Conservation (phyloP, 1,140 invertebrate species). For the Megathymus violae region DNA sequence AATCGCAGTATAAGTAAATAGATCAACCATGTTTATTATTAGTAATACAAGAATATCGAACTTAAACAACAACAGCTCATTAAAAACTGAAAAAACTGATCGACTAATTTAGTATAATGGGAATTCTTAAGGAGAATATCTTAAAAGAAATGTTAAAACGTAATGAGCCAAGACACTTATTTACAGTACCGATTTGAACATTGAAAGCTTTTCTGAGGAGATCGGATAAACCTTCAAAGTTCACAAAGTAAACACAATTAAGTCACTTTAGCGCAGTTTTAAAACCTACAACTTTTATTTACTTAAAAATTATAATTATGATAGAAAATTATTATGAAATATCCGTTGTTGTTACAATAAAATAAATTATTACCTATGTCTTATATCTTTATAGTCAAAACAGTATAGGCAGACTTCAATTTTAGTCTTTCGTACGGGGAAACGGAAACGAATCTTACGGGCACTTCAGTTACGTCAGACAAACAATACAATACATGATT, state of each 20-base stretch:
- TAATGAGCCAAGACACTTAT: constrained; percentile 29
- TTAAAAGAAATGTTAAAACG: constrained; percentile 5
- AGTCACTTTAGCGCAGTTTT: constrained; percentile 17
- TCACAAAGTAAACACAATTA: constrained; percentile 21
- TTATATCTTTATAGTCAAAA: too few relatives aligned
- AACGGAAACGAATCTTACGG: too few relatives aligned
- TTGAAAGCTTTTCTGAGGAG: constrained; percentile 8
- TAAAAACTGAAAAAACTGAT: background rate
- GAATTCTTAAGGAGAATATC: background rate
- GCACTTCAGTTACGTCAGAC: too few relatives aligned
- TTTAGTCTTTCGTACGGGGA: too few relatives aligned
- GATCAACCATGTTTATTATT: too few relatives aligned
- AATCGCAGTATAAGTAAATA: too few relatives aligned
- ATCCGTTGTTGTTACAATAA: too few relatives aligned
- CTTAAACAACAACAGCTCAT: too few relatives aligned
- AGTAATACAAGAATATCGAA: too few relatives aligned
- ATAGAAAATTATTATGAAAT: background rate
- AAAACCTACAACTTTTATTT: constrained; percentile 3
- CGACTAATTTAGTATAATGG: background rate
- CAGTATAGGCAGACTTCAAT: too few relatives aligned
- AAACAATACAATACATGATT: too few relatives aligned
- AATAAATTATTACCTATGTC: too few relatives aligned
- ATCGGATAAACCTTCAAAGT: constrained; percentile 23
- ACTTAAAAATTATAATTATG: background rate
- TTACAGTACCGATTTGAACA: constrained; percentile 9